A percentile compares a stretch with the other conserved stretches of the same genome.
phyloP scores from a whole-genome alignment of 2,113 vertebrate species.

The Alaudala cheleensis region DNA sequence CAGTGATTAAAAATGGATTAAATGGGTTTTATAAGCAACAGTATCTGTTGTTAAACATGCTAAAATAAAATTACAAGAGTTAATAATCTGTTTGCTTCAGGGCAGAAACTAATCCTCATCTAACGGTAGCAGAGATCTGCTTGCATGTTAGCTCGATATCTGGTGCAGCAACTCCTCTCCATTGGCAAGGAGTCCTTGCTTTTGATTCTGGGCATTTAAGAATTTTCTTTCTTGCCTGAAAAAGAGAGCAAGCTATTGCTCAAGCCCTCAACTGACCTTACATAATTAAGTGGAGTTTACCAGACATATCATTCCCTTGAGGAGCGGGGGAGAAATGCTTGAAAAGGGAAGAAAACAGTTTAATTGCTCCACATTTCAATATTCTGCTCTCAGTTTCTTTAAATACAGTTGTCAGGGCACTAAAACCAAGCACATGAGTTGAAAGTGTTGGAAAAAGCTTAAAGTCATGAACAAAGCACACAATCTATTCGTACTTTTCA shows the following conservation, averaged over 20 bases:
- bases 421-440: background rate
- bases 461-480: background rate
- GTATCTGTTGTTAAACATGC: slow-evolving; percentile 63
- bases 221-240: background rate
- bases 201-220: slow-evolving; percentile 21
- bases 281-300: slow-evolving; percentile 38
- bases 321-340: background rate
- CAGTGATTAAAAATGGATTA: slow-evolving; percentile 60
- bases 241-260: slow-evolving; percentile 4
- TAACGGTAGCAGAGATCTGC: slow-evolving; percentile 34
- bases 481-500: background rate
- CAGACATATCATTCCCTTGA: slow-evolving; percentile 14
- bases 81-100: slow-evolving; percentile 55
- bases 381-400: background rate
- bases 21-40: slow-evolving; percentile 55
- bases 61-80: slow-evolving; percentile 67
- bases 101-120: slow-evolving; percentile 57
- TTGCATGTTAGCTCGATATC: slow-evolving; percentile 20
- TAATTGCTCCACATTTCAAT: background rate
- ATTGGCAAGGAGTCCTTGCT: background rate
- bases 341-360: slow-evolving; percentile 28
- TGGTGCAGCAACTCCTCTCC: slow-evolving; percentile 24
- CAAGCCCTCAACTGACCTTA: slow-evolving; percentile 35
- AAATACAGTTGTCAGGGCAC: background rate
- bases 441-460: slow-evolving; percentile 6